Percentiles rank a stretch among this genome's conserved stretches.
These are phyloP conservation scores for Pontoporia blainvillei DNA, from an alignment of 2,113 vertebrate species.

Conservation along the genomic window DNA sequence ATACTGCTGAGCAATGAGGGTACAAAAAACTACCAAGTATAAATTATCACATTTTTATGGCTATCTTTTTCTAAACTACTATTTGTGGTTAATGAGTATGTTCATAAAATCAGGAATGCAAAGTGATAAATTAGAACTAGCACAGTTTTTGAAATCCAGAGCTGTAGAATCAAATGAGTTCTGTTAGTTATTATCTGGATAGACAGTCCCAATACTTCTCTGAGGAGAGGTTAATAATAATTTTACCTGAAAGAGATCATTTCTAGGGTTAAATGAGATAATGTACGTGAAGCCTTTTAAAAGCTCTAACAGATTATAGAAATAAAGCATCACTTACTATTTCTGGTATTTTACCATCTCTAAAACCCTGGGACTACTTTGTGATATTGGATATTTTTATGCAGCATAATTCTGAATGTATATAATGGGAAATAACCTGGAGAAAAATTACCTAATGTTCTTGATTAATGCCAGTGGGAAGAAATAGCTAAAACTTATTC, in stretches of 20 bases:
- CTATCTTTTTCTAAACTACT: neutral
- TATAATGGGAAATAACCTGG: neutral
- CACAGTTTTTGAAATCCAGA: neutral
- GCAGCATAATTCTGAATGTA: neutral
- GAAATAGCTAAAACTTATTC: neutral
- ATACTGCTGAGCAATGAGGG: neutral
- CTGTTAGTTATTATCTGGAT: neutral
- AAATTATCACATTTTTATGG: neutral
- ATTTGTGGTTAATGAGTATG: neutral
- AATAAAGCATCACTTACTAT: neutral
- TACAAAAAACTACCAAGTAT: neutral
- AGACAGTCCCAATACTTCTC: neutral
- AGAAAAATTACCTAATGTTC: neutral
- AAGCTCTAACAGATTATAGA: neutral
- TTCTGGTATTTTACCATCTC: neutral
- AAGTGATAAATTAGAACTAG: neutral
- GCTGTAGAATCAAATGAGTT: neutral
- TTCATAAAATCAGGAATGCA: neutral
- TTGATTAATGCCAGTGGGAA: neutral
- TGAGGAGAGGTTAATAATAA: neutral
- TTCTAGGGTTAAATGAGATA: neutral
- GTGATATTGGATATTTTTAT: neutral
- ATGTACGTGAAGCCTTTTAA: neutral
- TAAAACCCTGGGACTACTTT: neutral
- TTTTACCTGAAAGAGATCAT: neutral